Evolutionary conservation across 92 coral and sea anemone genomes (phyloP).

Genomic region (Diadumene lineata): DNA sequence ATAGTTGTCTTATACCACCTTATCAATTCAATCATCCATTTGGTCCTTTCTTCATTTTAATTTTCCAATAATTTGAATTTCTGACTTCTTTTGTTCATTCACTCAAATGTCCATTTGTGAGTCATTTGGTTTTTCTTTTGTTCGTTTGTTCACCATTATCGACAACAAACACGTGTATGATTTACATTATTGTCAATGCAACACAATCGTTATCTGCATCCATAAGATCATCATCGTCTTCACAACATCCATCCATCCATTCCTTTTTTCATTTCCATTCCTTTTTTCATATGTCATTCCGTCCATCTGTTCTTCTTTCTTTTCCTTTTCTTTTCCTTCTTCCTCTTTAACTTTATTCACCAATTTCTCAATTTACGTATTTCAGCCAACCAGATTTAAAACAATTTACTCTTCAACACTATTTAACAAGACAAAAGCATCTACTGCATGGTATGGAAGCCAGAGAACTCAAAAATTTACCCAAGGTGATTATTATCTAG

Average conservation of each 20-base stretch:
- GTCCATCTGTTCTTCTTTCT: not conserved
- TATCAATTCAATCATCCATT: not conserved
- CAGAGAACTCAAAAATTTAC: constrained; percentile 71
- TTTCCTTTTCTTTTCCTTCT: too few species aligned
- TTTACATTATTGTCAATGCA: too few species aligned
- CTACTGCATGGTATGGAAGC: constrained; percentile 92
- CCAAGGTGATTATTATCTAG: constrained; percentile 78
- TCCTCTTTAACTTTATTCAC: not conserved
- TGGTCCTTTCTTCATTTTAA: not conserved
- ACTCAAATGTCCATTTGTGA: too few species aligned
- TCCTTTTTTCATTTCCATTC: not conserved
- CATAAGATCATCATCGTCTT: too few species aligned
- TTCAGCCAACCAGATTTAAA: constrained; percentile 72
- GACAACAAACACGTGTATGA: too few species aligned
- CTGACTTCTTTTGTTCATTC: constrained; percentile 8
- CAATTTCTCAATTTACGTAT: not conserved
- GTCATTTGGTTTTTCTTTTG: too few species aligned
- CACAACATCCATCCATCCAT: too few species aligned
- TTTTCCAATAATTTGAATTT: too few species aligned
- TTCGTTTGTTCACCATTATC: too few species aligned
- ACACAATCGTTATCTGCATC: too few species aligned
- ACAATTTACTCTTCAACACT: constrained; percentile 71
- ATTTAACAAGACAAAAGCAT: constrained; percentile 80
- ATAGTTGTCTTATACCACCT: not conserved
- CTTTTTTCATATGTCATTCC: not conserved